These are phyloP conservation scores for Puntigrus tetrazona DNA, from an alignment of 2,113 vertebrate genomes.

Conservation along the genomic window DNA sequence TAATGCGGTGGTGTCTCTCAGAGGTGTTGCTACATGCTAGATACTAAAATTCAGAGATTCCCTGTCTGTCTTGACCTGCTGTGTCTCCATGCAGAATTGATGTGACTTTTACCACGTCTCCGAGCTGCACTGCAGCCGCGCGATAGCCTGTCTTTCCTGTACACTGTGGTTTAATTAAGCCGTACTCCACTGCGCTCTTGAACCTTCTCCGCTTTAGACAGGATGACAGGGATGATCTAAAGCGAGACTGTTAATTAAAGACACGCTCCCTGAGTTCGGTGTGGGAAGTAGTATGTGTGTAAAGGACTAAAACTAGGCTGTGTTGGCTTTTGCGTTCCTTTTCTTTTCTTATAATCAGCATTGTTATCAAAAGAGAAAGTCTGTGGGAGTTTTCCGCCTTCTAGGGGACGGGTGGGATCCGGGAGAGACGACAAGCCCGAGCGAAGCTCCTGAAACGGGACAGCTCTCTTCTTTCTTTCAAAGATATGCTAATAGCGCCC, in stretches of 20 bases:
- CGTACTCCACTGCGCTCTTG: conserved; percentile 36
- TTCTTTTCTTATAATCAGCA: conserved; percentile 39
- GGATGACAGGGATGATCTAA: conserved; percentile 40
- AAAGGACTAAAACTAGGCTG: conserved; percentile 15
- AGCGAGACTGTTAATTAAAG: conserved; percentile 52
- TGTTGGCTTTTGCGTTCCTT: neutral
- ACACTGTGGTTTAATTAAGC: conserved; percentile 50
- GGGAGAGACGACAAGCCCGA: conserved; percentile 40
- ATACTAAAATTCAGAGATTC: conserved; percentile 23
- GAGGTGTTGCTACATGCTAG: conserved; percentile 37
- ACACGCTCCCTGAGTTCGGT: conserved; percentile 30
- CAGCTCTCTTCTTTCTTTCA: conserved; percentile 55
- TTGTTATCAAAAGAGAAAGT: conserved; percentile 45
- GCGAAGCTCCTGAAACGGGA: conserved; percentile 45
- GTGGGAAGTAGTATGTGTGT: neutral
- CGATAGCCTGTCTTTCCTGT: conserved; percentile 4
- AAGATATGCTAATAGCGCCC: conserved; percentile 65
- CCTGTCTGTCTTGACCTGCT: conserved; percentile 25
- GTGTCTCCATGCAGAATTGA: conserved; percentile 37
- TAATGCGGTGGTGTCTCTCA: conserved; percentile 26
- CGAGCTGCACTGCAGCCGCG: neutral
- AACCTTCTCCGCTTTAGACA: conserved; percentile 33
- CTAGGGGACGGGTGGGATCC: conserved; percentile 32
- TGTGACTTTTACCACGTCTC: conserved; percentile 27
- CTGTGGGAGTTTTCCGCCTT: conserved; percentile 23